These are phyloP conservation scores for Fopius arisanus DNA, from an alignment of 1,140 invertebrate species.

Conservation along the genomic window DNA sequence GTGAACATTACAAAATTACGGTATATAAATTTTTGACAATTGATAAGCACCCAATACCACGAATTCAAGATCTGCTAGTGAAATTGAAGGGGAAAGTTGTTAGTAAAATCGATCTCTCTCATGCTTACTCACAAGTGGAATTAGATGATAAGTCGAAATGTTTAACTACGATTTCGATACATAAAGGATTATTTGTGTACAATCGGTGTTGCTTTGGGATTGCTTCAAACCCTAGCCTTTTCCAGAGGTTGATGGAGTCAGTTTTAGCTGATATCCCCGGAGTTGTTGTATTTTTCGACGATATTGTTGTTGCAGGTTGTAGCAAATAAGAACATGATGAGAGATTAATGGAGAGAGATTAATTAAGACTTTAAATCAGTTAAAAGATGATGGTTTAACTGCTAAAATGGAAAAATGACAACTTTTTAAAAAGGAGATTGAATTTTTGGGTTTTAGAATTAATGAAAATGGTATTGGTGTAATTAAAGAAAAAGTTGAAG, in stretches of 20 bases:
- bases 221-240: background rate
- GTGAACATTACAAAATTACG: conserved; percentile 56
- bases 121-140: conserved; percentile 48
- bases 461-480: background rate
- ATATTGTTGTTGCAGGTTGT: background rate
- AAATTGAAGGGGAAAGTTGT: conserved; percentile 43
- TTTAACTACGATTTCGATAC: conserved; percentile 25
- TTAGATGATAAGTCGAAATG: conserved; percentile 42
- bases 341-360: background rate
- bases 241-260: conserved; percentile 14
- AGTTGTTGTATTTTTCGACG: conserved; percentile 10
- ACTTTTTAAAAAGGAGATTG: background rate
- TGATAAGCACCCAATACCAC: conserved; percentile 49
- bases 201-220: conserved; percentile 1
- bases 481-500: background rate
- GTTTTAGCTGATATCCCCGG: background rate
- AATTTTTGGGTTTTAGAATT: conserved; percentile 9
- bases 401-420: background rate
- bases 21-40: conserved; percentile 49
- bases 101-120: conserved; percentile 29
- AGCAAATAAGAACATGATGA: background rate
- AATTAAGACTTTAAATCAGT: background rate
- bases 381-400: conserved; percentile 9
- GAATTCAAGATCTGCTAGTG: conserved; percentile 51
- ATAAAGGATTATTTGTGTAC: conserved; percentile 7